Percentiles rank a stretch among this genome's conserved stretches.
Conservation (phyloP, 1,140 invertebrate species). For the Leucophenga varia region DNA sequence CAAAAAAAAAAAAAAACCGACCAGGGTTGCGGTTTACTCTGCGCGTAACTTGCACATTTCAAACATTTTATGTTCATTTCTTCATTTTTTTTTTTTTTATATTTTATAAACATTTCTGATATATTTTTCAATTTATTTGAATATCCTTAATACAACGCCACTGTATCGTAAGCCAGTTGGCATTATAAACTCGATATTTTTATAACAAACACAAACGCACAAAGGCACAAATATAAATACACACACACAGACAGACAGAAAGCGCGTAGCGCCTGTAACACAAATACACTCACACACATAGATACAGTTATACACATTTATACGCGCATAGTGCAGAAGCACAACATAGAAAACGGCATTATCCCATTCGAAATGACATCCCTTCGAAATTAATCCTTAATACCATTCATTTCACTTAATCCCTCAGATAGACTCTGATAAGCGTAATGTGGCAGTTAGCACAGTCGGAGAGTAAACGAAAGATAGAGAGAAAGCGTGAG, state of each 20-base stretch:
- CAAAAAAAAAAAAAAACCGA: no score
- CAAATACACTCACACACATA: conserved; percentile 14
- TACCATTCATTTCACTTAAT: conserved; percentile 57
- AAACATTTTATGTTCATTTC: no score
- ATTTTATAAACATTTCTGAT: no score
- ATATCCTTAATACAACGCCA: conserved; percentile 13
- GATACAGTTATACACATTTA: conserved; percentile 4
- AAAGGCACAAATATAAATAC: conserved; percentile 3
- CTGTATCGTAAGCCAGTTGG: conserved; percentile 43
- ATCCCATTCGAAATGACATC: conserved; percentile 57
- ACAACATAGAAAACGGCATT: conserved; percentile 37
- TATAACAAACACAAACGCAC: conserved; percentile 40
- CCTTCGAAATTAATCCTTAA: conserved; percentile 57
- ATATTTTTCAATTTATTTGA: background rate
- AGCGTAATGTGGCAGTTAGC: conserved; percentile 41
- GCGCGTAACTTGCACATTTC: no score
- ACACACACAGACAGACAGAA: conserved; percentile 3
- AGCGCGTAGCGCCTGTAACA: conserved; percentile 34
- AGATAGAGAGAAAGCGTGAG: background rate
- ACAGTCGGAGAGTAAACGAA: background rate
- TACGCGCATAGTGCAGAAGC: no score
- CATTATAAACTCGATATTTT: conserved; percentile 52
- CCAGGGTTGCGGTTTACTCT: no score
- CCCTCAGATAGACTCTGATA: conserved; percentile 56
- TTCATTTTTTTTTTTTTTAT: no score